Evolutionary conservation across 1,140 invertebrate genomes (phyloP).

Genomic region (Anastrepha ludens): DNA sequence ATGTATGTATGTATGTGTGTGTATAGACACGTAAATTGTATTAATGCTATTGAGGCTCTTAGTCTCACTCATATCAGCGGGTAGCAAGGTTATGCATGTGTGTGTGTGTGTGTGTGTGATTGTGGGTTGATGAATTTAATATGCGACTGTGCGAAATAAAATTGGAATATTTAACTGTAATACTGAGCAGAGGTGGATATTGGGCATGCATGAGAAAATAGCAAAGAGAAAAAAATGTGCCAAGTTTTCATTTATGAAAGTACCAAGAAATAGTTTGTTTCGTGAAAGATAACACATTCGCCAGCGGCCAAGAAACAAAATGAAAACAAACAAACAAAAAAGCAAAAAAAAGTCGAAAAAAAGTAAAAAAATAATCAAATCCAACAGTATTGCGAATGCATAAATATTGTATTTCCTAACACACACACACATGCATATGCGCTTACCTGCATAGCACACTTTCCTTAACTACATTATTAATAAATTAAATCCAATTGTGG

Average conservation of each 20-base stretch:
- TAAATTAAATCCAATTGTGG: slow-evolving; percentile 12
- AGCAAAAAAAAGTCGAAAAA: too few relatives aligned
- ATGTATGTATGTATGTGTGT: not conserved
- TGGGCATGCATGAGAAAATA: too few relatives aligned
- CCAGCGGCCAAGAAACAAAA: too few relatives aligned
- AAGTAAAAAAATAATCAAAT: too few relatives aligned
- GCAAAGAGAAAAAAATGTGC: too few relatives aligned
- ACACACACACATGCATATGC: not conserved
- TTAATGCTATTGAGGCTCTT: slow-evolving; percentile 11
- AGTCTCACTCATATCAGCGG: not conserved
- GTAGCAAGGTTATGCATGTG: not conserved
- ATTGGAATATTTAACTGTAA: not conserved
- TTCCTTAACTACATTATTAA: slow-evolving; percentile 41
- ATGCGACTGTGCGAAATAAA: not conserved
- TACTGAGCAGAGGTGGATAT: not conserved
- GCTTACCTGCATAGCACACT: not conserved
- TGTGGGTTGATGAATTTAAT: not conserved
- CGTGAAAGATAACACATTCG: too few relatives aligned
- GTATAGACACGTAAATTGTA: too few relatives aligned
- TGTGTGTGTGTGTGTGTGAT: not conserved
- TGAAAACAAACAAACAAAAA: too few relatives aligned
- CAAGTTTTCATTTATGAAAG: too few relatives aligned
- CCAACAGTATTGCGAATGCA: too few relatives aligned
- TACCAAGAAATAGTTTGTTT: too few relatives aligned
- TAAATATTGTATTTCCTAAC: too few relatives aligned